Evolutionary conservation across 2,888 invertebrate genomes (phyloP), one percentile per base, ranked within the genome.

Genomic region (Opisthograptis luteolata): DNA sequence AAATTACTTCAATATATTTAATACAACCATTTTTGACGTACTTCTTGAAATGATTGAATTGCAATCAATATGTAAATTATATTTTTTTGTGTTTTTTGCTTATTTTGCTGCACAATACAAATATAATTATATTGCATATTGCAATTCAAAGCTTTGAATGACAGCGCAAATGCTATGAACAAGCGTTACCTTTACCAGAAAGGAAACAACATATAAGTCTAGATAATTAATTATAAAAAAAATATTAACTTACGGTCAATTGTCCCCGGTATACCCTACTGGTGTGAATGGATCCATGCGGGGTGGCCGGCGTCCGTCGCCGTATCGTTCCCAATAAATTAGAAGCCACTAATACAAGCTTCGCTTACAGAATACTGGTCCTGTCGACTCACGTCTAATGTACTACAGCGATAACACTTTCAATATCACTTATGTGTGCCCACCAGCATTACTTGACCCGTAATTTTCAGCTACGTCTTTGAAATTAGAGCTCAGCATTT

Each of bases 241-340:
- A 17, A 17, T 3, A 17, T 3, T 17, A 17, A 3, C 17, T 6
- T 14, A 30, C n/a, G 9, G 20, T 14, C 62, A 58, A 49, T 55
- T 61, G 46, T 24, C 58, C 81, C 83, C 53, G 32, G 9, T 27
- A 54, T 76, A 76, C 88, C 65, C 81, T 48, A 47, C 54, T 68
- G 70, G 78, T 82, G 87, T 88, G 89, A 89, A 88, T 88, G 89
- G 82, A 79, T 79, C 77, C 73, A 69, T 78, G 83, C 85, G 74
- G 89, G 90, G 89, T 89, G 90, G 90, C 88, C 89, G 72, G 81
- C 86, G 88, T 87, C 84, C 81, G 86, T 88, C 89, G 81, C 77
- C 76, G 80, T 90, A 90, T 90, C 90, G 79, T 81, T 80, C 82
- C 76, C 84, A 87, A 90, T 90, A 90, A 90, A 90, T 90, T 90